A percentile compares a stretch with the other conserved stretches of the same genome.
Evolutionary conservation across 2,888 invertebrate genomes (phyloP).

Genomic region (Dasysyrphus albostriatus): DNA sequence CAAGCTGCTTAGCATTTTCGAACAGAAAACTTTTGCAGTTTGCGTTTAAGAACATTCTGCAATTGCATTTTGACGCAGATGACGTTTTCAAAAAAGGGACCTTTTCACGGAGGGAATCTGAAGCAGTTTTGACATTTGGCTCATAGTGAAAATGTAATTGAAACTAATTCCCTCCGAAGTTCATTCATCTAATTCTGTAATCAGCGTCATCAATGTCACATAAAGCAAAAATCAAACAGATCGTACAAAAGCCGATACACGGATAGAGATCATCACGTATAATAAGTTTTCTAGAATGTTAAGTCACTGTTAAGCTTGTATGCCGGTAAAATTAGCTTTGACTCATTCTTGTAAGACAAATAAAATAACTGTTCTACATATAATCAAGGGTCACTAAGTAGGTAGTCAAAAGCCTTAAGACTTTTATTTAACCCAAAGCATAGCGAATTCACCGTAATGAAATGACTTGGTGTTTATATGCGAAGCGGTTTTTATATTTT

Average conservation of each 20-base stretch:
- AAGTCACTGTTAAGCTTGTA: neutral
- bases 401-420: slow-evolving; percentile 11
- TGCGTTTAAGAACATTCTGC: too few relatives aligned
- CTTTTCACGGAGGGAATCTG: too few relatives aligned
- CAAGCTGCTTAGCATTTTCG: too few relatives aligned
- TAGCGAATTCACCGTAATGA: slow-evolving; percentile 11
- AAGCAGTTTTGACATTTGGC: too few relatives aligned
- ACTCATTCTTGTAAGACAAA: slow-evolving; percentile 15
- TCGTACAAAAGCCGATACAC: neutral
- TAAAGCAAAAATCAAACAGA: too few relatives aligned
- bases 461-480: neutral
- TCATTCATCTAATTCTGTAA: too few relatives aligned
- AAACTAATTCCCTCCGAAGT: too few relatives aligned
- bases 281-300: neutral
- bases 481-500: slow-evolving; percentile 8
- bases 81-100: too few relatives aligned
- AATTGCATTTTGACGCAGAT: too few relatives aligned
- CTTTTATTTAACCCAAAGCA: slow-evolving; percentile 13
- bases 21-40: too few relatives aligned
- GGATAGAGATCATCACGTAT: neutral
- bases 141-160: too few relatives aligned
- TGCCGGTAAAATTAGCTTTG: neutral
- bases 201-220: too few relatives aligned
- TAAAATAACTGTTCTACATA: slow-evolving; percentile 41
- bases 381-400: slow-evolving; percentile 21